These are phyloP conservation scores for Drosophila paranaensis DNA, from an alignment of 2,888 invertebrate genomes.

Conservation along the genomic window DNA sequence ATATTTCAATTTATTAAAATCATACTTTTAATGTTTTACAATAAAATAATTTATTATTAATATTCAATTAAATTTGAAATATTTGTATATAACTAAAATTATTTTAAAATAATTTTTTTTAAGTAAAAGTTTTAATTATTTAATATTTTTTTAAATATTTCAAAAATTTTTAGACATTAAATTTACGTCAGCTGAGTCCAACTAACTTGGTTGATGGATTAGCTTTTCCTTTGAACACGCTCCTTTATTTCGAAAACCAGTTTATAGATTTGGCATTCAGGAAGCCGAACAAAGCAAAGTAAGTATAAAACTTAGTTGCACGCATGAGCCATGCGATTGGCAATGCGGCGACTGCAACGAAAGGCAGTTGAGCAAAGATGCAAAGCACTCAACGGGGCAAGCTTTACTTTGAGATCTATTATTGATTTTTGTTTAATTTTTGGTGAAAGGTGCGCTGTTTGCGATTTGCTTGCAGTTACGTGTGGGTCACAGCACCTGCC, in stretches of 20 bases:
- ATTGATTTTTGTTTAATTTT: conserved; percentile 61
- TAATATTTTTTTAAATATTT: neutral
- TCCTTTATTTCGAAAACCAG: conserved; percentile 12
- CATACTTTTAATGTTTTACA: too few species aligned
- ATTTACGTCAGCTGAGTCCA: neutral
- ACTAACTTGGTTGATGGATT: neutral
- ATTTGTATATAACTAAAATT: too few species aligned
- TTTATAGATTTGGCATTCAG: conserved; percentile 22
- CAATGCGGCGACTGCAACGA: conserved; percentile 23
- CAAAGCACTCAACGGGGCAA: conserved; percentile 14
- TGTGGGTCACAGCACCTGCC: conserved; percentile 46
- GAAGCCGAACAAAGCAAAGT: conserved; percentile 22
- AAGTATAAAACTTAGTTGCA: conserved; percentile 9
- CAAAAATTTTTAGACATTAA: neutral
- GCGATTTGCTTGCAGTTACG: conserved; percentile 35
- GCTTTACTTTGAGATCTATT: conserved; percentile 28
- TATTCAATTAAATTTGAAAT: too few species aligned
- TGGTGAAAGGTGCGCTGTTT: conserved; percentile 62
- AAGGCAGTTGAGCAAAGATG: conserved; percentile 28
- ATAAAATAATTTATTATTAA: too few species aligned
- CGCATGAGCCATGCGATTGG: conserved; percentile 13
- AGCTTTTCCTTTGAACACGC: neutral
- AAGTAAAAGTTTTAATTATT: too few species aligned
- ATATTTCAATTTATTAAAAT: too few species aligned
- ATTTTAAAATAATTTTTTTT: neutral